Percentiles rank a stretch among this genome's conserved stretches.
Conservation (phyloP, 2,888 invertebrate genomes). For the Theristus sp. region DNA sequence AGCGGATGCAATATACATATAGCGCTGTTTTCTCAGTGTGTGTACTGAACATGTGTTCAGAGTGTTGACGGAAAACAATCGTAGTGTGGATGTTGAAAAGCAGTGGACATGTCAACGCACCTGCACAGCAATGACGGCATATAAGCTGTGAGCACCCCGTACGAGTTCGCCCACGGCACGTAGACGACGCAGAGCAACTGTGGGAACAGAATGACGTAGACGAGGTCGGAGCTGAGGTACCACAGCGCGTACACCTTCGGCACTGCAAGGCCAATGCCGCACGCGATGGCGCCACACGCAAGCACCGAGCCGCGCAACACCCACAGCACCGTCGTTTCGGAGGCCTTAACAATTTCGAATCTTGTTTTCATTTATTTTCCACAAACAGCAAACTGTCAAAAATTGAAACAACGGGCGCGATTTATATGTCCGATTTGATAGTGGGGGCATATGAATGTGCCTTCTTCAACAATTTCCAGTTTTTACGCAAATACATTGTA, state of each 20-base stretch:
- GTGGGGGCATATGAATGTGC: too few relatives aligned
- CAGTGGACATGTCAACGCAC: neutral
- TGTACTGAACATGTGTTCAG: too few relatives aligned
- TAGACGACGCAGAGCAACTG: slow-evolving; percentile 94
- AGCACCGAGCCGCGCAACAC: slow-evolving; percentile 75
- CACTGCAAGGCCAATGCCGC: slow-evolving; percentile 87
- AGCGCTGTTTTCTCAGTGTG: too few relatives aligned
- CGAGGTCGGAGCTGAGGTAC: slow-evolving; percentile 87
- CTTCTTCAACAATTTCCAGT: too few relatives aligned
- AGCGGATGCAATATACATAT: too few relatives aligned
- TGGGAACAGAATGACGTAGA: slow-evolving; percentile 94
- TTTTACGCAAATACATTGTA: too few relatives aligned
- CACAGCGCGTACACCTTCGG: slow-evolving; percentile 92
- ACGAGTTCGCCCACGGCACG: slow-evolving; percentile 84
- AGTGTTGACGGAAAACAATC: neutral
- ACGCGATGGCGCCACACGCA: slow-evolving; percentile 71
- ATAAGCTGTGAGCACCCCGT: slow-evolving; percentile 57
- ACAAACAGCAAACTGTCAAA: too few relatives aligned
- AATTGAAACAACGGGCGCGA: too few relatives aligned
- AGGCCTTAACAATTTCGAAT: too few relatives aligned
- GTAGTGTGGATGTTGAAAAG: neutral
- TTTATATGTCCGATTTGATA: too few relatives aligned
- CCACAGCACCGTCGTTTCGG: slow-evolving; percentile 78
- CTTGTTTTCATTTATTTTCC: too few relatives aligned
- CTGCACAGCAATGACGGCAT: neutral